phyloP scores from a whole-genome alignment of 23 tunicate genomes.

The Diplosoma virens region DNA sequence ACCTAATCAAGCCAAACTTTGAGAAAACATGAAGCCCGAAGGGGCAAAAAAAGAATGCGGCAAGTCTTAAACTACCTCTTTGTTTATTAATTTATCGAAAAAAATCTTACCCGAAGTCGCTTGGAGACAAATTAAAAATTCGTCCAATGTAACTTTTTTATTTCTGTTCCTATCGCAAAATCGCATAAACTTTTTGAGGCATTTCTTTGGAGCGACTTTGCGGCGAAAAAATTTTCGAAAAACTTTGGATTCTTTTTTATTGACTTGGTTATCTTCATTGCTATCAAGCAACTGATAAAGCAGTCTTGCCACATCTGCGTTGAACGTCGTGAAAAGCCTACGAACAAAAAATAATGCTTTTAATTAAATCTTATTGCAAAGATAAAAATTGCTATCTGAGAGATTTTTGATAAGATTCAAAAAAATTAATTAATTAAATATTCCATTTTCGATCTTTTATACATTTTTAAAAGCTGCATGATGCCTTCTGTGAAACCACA shows the following conservation, averaged over 20 bases:
- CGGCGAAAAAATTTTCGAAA: neutral
- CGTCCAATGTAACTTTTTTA: slow-evolving; percentile 7
- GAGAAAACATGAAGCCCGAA: too few species aligned
- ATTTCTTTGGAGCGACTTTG: slow-evolving; percentile 1
- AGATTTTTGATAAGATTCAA: too few species aligned
- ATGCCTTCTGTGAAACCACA: too few species aligned
- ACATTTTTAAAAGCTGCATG: too few species aligned
- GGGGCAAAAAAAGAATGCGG: too few species aligned
- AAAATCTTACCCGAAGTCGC: slow-evolving; percentile 16
- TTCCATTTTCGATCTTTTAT: too few species aligned
- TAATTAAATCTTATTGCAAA: too few species aligned
- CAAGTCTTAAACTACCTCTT: too few species aligned
- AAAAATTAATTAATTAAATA: too few species aligned
- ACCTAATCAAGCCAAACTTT: too few species aligned
- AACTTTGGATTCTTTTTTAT: slow-evolving; percentile 31
- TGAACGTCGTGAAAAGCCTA: neutral
- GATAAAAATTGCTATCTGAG: too few species aligned
- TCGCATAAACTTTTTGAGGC: slow-evolving; percentile 18
- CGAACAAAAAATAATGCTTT: neutral
- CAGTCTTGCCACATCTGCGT: neutral
- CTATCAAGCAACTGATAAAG: slow-evolving; percentile 1
- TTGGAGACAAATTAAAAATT: slow-evolving; percentile 18
- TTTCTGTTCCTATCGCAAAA: slow-evolving; percentile 16
- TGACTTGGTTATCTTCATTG: slow-evolving; percentile 7
- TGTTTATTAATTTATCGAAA: too few species aligned